Base-by-base conservation (phyloP, 2,113 vertebrate genomes). In the Rhinolophus ferrumequinum region DNA sequence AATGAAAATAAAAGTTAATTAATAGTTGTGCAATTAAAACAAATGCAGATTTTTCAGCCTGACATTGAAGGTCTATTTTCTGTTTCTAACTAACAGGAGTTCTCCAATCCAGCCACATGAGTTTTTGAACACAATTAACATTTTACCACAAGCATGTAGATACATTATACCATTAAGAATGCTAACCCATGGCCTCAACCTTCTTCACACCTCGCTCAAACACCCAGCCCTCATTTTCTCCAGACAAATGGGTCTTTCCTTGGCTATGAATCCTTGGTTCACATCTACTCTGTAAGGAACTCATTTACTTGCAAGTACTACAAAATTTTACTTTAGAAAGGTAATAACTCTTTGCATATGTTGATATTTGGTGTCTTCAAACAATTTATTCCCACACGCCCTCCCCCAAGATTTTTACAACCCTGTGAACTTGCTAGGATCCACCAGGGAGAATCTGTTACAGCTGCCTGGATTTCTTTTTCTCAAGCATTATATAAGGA, bases 1-100 rank as follows among this genome's bases (percentile, higher is more conserved):
- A 94, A 88, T 41, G 26, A 62, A 95, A 85, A 75, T 54, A 70
- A 93, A 95, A 50, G 67, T 41, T 66, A 52, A 52, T 86, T 58
- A 81, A 92, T 52, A 47, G 6, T 52, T 41, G 30, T 58, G n/a
- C 26, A 80, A 54, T 81, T 70, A 81, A 90, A 89, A 85, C 60
- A 81, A 91, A 79, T 62, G 6, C 22, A 69, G 47, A 93, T 19
- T 84, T 62, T 76, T 92, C 44, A 60, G 22, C 28, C 44, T 90
- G 44, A 81, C 5, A 72, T 76, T 64, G 38, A 86, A 95, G 6
- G 21, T 52, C 22, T 10, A 12, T n/a, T 35, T 52, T 35, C 76
- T 58, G 19, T 92, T 92, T n/a, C 67, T 90, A 83, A 75, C 19
- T 72, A 83, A 58, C 22, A 72, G 13, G 28, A 33, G 30, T 58